Evolutionary conservation across 2,797 vertebrate genomes (phyloP).

Genomic region (Poecilia velifera): DNA sequence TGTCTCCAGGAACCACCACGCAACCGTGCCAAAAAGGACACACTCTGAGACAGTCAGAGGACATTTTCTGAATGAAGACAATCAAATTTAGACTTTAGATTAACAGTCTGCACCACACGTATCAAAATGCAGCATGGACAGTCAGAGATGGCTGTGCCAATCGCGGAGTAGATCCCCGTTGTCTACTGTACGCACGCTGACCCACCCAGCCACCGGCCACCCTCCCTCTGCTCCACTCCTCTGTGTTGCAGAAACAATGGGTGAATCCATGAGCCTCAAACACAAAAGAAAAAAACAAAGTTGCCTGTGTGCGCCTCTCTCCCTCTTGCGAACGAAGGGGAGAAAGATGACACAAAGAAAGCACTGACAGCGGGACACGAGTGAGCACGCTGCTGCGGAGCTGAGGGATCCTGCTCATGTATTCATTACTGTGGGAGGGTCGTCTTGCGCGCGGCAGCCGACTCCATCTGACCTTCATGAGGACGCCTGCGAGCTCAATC

Average conservation of each 20-base stretch:
- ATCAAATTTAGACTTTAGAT: constrained; percentile 17
- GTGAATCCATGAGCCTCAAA: constrained; percentile 69
- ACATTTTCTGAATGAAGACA: not conserved
- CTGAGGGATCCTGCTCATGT: constrained; percentile 22
- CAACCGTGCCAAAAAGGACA: constrained; percentile 67
- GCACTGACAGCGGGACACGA: constrained; percentile 54
- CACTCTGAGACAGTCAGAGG: constrained; percentile 24
- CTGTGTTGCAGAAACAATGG: constrained; percentile 71
- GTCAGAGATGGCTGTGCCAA: constrained; percentile 67
- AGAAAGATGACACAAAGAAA: constrained; percentile 72
- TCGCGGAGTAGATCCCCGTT: constrained; percentile 57
- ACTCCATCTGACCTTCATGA: constrained; percentile 35
- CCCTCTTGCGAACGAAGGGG: constrained; percentile 51
- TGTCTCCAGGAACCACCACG: constrained; percentile 58
- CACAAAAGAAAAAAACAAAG: constrained; percentile 72
- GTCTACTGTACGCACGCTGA: constrained; percentile 67
- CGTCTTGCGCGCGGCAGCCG: constrained; percentile 36
- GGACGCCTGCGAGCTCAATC: constrained; percentile 20
- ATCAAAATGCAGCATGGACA: constrained; percentile 45
- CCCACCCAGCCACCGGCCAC: constrained; percentile 8
- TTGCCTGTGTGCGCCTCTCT: constrained; percentile 68
- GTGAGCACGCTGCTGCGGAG: constrained; percentile 28
- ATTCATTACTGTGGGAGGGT: constrained; percentile 47
- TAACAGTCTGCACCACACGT: constrained; percentile 10
- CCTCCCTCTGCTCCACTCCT: constrained; percentile 42